Percentiles rank a stretch among this genome's conserved stretches.
Conservation (phyloP, 2,797 vertebrate species). For the Cyprinodon diabolis region DNA sequence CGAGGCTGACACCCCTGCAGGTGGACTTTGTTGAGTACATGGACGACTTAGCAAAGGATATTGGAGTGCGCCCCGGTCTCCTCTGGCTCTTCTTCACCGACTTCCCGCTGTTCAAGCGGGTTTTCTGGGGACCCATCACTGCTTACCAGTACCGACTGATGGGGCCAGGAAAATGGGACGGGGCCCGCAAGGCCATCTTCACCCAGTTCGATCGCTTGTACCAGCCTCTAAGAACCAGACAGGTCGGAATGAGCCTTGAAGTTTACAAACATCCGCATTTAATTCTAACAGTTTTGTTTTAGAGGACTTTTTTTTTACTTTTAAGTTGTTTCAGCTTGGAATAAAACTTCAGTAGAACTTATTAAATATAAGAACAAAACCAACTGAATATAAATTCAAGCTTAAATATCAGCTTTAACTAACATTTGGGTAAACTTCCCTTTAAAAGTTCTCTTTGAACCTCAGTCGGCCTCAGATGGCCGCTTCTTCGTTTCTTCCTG, state of each 20-base stretch:
- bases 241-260: conserved; percentile 38
- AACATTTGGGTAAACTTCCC: not conserved
- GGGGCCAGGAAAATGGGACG: conserved; percentile 82
- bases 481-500: too few species aligned
- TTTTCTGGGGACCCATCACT: conserved; percentile 83
- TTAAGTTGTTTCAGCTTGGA: not conserved
- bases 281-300: not conserved
- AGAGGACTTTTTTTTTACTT: not conserved
- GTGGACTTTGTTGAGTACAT: conserved; percentile 84
- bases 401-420: not conserved
- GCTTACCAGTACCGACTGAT: conserved; percentile 84
- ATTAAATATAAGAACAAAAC: not conserved
- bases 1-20: conserved; percentile 83
- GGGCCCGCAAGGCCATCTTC: conserved; percentile 81
- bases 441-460: not conserved
- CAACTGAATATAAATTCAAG: not conserved
- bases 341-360: not conserved
- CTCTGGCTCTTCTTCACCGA: conserved; percentile 80
- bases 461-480: too few species aligned
- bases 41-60: conserved; percentile 82
- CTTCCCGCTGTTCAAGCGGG: conserved; percentile 75
- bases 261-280: not conserved
- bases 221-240: conserved; percentile 79
- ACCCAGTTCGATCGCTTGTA: conserved; percentile 64
- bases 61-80: conserved; percentile 78